Conservation (phyloP, 2,113 vertebrate genomes). For the Hippolais icterina region DNA sequence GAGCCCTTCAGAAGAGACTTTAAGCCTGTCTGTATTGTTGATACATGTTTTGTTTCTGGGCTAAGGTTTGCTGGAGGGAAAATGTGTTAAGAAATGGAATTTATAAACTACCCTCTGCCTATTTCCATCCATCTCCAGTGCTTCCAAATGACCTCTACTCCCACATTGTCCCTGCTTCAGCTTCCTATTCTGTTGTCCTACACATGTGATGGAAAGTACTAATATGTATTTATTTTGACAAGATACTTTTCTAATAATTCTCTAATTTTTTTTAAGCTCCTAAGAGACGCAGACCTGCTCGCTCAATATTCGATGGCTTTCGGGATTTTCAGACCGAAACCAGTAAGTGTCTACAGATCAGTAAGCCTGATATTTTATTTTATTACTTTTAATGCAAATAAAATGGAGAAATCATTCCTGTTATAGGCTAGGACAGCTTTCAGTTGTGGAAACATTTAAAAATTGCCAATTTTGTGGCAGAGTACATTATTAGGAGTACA, state of each 20-base stretch:
- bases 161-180: background rate
- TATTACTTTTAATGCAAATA: background rate
- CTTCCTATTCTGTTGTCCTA: background rate
- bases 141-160: background rate
- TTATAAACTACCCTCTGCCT: background rate
- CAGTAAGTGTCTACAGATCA: constrained; percentile 81
- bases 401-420: background rate
- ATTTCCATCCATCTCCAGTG: background rate
- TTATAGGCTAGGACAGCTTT: background rate
- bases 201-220: background rate
- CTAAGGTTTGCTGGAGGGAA: background rate
- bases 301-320: constrained; percentile 99
- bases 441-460: background rate
- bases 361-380: background rate
- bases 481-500: background rate
- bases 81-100: background rate
- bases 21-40: background rate
- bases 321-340: constrained; percentile 99
- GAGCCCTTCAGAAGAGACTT: background rate
- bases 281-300: constrained; percentile 93
- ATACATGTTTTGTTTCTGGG: background rate
- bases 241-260: background rate
- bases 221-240: background rate
- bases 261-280: constrained; percentile 78
- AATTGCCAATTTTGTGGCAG: background rate